Evolutionary conservation across 2,797 vertebrate genomes (phyloP).

Genomic region (Vipera ursinii): DNA sequence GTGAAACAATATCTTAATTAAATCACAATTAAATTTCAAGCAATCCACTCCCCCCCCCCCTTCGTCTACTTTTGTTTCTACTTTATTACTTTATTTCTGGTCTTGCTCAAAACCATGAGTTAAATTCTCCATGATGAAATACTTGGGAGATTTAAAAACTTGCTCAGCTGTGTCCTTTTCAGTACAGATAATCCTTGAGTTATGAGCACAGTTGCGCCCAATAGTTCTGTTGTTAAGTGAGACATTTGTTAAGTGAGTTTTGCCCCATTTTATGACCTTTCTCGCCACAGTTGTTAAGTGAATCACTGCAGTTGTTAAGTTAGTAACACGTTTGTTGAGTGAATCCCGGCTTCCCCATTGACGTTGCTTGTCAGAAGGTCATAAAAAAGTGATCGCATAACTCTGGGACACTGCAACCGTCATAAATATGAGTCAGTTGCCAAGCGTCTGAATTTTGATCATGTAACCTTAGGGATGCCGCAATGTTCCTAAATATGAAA

Average conservation of each 20-base stretch:
- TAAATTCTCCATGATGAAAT: background rate
- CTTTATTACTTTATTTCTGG: background rate
- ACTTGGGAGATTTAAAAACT: background rate
- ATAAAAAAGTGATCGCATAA: background rate
- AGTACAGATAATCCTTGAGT: background rate
- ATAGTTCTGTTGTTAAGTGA: background rate
- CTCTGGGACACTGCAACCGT: background rate
- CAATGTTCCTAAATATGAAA: too few species aligned
- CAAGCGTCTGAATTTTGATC: too few species aligned
- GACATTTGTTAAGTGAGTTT: background rate
- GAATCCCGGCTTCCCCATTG: background rate
- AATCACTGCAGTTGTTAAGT: background rate
- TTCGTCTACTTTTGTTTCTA: background rate
- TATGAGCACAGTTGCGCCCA: background rate
- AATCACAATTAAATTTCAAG: background rate
- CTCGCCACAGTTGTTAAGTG: too few species aligned
- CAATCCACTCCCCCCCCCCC: background rate
- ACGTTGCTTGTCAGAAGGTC: background rate
- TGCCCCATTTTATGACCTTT: background rate
- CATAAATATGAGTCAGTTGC: background rate
- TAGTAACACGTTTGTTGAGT: background rate
- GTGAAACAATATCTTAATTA: background rate
- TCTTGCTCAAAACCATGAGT: background rate
- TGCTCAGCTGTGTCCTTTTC: background rate
- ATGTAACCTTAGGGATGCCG: too few species aligned